These are phyloP conservation scores for Anguilla pacifica DNA, from an alignment of 2,797 vertebrate species.

Conservation along the genomic window DNA sequence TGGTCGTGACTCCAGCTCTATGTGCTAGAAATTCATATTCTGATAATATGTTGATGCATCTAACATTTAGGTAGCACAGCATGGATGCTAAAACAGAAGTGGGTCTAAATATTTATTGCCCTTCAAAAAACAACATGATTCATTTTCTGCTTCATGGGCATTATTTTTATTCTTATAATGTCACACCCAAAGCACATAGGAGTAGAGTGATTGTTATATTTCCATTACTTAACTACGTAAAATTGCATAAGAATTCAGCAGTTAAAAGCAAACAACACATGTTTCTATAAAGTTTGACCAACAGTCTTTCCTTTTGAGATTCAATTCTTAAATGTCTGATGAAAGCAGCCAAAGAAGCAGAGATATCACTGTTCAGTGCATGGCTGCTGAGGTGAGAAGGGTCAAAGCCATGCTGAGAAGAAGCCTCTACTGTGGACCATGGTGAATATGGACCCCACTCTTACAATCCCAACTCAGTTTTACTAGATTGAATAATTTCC, in stretches of 20 bases:
- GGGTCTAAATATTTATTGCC: no score
- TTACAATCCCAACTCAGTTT: not conserved
- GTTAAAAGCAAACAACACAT: not conserved
- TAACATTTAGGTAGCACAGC: no score
- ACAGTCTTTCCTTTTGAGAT: not conserved
- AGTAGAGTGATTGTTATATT: no score
- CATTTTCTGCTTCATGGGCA: no score
- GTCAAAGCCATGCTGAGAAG: not conserved
- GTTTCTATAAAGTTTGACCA: not conserved
- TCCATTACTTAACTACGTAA: no score
- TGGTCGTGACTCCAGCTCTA: no score
- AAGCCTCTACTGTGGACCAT: not conserved
- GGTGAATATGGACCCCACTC: not conserved
- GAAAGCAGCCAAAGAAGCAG: not conserved
- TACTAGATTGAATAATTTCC: constrained; percentile 80
- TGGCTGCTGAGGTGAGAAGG: not conserved
- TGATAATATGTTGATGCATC: no score
- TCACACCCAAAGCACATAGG: no score
- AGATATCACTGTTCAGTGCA: not conserved
- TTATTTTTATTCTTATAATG: no score
- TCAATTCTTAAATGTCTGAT: not conserved
- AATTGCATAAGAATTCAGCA: not conserved
- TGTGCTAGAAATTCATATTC: no score
- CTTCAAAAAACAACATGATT: no score
- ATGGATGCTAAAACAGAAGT: no score